Evolutionary conservation across 2,797 vertebrate species (phyloP).

Genomic region (Notamacropus eugenii): DNA sequence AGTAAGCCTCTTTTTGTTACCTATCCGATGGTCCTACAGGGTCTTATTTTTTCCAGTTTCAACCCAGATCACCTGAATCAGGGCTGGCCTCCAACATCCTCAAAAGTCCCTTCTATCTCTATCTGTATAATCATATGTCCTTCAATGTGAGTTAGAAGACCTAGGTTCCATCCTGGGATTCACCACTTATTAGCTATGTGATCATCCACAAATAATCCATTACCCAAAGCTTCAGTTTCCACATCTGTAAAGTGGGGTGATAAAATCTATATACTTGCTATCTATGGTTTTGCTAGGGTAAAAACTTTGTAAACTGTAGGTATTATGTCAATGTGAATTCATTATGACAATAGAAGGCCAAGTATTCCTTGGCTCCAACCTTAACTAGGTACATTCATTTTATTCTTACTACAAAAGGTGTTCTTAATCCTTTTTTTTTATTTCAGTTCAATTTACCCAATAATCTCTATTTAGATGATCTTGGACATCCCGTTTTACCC

Average conservation of each 20-base stretch:
- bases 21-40: too few relatives aligned
- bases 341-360: not conserved
- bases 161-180: not conserved
- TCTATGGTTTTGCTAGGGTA: not conserved
- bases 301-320: not conserved
- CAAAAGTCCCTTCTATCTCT: not conserved
- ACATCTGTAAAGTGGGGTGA: not conserved
- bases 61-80: not conserved
- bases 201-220: not conserved
- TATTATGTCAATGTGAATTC: not conserved
- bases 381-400: not conserved
- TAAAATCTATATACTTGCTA: not conserved
- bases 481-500: not conserved
- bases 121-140: not conserved
- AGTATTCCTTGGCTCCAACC: not conserved
- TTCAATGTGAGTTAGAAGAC: not conserved
- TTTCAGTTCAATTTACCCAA: not conserved
- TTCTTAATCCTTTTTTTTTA: not conserved
- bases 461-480: not conserved
- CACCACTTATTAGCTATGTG: not conserved
- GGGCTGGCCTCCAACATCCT: not conserved
- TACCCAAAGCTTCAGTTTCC: not conserved
- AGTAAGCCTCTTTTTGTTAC: not conserved
- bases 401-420: not conserved
- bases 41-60: not conserved